Conservation (phyloP, 2,888 invertebrate species). For the Rhingia rostrata region DNA sequence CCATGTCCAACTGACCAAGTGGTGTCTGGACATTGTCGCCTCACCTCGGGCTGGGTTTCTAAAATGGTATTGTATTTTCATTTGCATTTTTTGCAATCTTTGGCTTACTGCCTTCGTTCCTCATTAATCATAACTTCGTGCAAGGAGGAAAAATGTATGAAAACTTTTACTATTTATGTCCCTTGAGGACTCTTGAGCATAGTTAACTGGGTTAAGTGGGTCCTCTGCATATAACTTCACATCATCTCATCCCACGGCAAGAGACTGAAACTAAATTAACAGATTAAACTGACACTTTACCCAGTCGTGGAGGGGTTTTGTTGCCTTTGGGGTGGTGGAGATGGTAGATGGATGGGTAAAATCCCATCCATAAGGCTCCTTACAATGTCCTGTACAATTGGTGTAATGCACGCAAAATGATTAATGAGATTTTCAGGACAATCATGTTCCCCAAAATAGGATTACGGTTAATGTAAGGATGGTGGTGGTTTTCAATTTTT, state of each 20-base stretch:
- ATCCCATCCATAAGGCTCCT: conserved; percentile 59
- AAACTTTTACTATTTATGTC: conserved; percentile 33
- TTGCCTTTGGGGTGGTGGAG: background rate
- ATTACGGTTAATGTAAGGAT: conserved; percentile 74
- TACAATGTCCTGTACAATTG: conserved; percentile 61
- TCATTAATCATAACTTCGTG: conserved; percentile 61
- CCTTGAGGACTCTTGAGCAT: conserved; percentile 37
- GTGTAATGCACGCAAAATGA: conserved; percentile 72
- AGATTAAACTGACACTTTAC: conserved; percentile 73
- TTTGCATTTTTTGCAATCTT: background rate
- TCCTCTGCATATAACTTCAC: conserved; percentile 52
- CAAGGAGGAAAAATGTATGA: conserved; percentile 7
- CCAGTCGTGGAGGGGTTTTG: background rate
- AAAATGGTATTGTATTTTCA: conserved; percentile 5
- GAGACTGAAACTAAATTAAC: conserved; percentile 70
- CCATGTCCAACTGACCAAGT: conserved; percentile 70
- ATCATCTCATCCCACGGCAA: conserved; percentile 41
- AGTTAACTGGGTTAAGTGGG: conserved; percentile 68
- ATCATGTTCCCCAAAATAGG: conserved; percentile 74
- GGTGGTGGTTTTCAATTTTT: conserved; percentile 38
- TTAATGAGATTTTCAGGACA: conserved; percentile 74
- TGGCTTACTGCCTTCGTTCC: conserved; percentile 60
- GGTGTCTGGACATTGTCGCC: conserved; percentile 57
- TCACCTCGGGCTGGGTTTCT: conserved; percentile 34
- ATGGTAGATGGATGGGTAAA: conserved; percentile 18